Evolutionary conservation across 2,888 invertebrate genomes (phyloP).

Genomic region (Hydropsyche betteni): DNA sequence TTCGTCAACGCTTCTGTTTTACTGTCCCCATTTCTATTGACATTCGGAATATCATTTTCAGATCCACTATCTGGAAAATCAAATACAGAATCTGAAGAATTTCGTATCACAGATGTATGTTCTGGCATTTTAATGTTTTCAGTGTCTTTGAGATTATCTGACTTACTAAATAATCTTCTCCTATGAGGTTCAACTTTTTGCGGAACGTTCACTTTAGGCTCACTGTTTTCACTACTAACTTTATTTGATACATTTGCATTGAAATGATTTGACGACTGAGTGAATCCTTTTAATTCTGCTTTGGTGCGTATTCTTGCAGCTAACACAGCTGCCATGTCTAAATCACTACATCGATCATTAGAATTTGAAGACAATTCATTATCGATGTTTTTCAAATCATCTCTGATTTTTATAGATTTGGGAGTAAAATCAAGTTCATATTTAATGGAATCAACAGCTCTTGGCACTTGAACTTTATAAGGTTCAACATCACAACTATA

Average conservation of each 20-base stretch:
- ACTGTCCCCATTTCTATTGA: conserved; percentile 74
- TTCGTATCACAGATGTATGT: conserved; percentile 61
- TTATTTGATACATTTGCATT: conserved; percentile 47
- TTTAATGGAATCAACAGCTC: conserved; percentile 73
- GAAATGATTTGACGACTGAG: conserved; percentile 52
- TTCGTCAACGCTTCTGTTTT: conserved; percentile 62
- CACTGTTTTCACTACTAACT: conserved; percentile 56
- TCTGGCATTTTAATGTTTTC: conserved; percentile 54
- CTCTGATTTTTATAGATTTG: conserved; percentile 54
- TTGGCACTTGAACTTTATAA: conserved; percentile 73
- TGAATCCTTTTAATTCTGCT: conserved; percentile 78
- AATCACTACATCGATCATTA: conserved; percentile 56
- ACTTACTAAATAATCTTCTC: conserved; percentile 69
- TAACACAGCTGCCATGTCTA: conserved; percentile 69
- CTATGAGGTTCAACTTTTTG: conserved; percentile 59
- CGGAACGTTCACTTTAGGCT: conserved; percentile 62
- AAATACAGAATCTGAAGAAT: conserved; percentile 72
- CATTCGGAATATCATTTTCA: conserved; percentile 69
- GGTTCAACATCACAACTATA: conserved; percentile 48
- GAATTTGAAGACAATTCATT: conserved; percentile 24
- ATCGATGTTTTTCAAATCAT: conserved; percentile 44
- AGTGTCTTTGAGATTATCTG: conserved; percentile 59
- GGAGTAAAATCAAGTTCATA: conserved; percentile 62
- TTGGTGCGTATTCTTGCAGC: conserved; percentile 84
- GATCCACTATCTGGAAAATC: conserved; percentile 72